A percentile compares a stretch with the other conserved stretches of the same genome.
Conservation (phyloP, 2,888 invertebrate genomes). For the Nomada goodeniana region DNA sequence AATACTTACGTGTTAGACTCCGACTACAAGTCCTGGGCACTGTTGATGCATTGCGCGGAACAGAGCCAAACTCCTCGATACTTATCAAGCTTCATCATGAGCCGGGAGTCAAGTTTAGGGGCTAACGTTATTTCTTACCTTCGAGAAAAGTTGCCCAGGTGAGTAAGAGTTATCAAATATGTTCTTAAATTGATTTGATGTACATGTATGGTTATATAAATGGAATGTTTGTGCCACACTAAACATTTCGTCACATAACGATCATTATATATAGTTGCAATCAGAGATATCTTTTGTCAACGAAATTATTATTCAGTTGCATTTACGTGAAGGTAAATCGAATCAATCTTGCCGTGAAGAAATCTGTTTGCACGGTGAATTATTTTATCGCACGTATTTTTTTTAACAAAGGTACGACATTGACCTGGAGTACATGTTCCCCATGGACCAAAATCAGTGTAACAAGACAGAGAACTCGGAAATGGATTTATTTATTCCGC, state of each 20-base stretch:
- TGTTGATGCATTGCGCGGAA: conserved; percentile 94
- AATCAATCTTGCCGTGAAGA: background rate
- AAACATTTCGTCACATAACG: too few species aligned
- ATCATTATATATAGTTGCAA: too few species aligned
- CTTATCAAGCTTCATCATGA: conserved; percentile 93
- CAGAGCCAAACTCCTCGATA: conserved; percentile 92
- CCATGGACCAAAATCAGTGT: conserved; percentile 91
- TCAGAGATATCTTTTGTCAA: background rate
- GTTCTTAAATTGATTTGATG: too few species aligned
- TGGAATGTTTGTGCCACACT: too few species aligned
- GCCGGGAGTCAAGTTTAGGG: conserved; percentile 87
- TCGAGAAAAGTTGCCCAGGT: conserved; percentile 90
- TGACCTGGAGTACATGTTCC: conserved; percentile 93
- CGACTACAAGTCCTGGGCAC: conserved; percentile 93
- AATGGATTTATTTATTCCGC: conserved; percentile 77
- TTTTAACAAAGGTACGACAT: conserved; percentile 88
- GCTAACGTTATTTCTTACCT: conserved; percentile 91
- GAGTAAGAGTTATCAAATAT: conserved; percentile 25
- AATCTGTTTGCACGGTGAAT: background rate
- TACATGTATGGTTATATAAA: too few species aligned
- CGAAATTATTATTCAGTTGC: background rate
- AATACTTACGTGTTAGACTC: conserved; percentile 95
- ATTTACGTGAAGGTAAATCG: background rate
- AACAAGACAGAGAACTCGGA: conserved; percentile 82
- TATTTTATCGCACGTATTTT: background rate